phyloP scores from a whole-genome alignment of 1,140 invertebrate species.

The Plutomurus gul region DNA sequence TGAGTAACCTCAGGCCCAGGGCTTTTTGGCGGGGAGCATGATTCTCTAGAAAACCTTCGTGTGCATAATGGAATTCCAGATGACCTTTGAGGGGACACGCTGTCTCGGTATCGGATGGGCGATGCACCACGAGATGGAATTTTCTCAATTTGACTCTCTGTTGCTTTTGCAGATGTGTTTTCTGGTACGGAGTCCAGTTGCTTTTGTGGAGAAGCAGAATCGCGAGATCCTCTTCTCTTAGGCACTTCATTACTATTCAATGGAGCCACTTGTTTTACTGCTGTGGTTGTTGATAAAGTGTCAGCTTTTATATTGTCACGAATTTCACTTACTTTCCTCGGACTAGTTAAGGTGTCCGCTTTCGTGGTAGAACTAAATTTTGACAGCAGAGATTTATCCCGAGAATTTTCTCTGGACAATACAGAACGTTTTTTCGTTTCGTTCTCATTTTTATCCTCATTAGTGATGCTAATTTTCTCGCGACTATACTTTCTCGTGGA shows the following conservation, averaged over 20 bases:
- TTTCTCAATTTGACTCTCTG: neutral
- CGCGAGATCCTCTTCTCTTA: neutral
- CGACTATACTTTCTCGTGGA: slow-evolving; percentile 19
- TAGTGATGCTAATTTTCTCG: neutral
- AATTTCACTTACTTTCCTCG: neutral
- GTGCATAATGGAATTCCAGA: neutral
- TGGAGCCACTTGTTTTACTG: neutral
- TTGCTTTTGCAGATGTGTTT: neutral
- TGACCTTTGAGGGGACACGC: neutral
- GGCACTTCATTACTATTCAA: neutral
- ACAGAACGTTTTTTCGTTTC: neutral
- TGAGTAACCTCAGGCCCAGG: neutral
- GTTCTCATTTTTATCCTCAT: neutral
- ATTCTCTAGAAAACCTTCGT: slow-evolving; percentile 5
- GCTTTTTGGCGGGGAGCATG: neutral
- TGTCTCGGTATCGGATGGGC: neutral
- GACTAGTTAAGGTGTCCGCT: neutral
- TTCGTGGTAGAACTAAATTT: neutral
- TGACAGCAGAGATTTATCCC: neutral
- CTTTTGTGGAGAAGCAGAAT: neutral
- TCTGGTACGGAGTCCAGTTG: neutral
- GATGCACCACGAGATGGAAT: neutral
- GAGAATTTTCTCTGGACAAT: neutral
- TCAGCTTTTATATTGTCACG: neutral
- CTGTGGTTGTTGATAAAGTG: neutral